Conservation (phyloP, 2,888 invertebrate species). For the Tetheella fluctuosa region DNA sequence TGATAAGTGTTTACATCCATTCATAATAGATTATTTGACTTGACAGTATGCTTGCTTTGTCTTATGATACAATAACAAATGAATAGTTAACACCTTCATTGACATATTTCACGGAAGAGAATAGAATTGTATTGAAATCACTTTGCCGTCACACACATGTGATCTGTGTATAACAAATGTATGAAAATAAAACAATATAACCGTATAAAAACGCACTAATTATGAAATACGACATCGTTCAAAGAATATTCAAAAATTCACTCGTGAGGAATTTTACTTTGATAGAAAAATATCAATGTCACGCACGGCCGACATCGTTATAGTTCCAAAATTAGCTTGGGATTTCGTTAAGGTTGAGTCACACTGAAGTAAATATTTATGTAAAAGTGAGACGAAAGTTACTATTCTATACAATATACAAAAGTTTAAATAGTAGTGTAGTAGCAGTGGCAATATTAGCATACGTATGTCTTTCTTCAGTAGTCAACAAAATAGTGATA, state of each 20-base stretch:
- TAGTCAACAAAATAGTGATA: slow-evolving; percentile 5
- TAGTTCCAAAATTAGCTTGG: not conserved
- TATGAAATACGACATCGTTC: no score
- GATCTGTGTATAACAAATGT: no score
- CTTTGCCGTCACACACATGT: no score
- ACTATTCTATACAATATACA: no score
- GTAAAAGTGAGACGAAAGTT: not conserved
- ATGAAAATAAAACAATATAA: no score
- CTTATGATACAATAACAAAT: not conserved
- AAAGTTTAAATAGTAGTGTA: no score
- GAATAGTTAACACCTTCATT: not conserved
- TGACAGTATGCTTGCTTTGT: not conserved
- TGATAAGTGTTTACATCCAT: not conserved
- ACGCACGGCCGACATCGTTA: not conserved
- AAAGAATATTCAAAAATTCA: not conserved
- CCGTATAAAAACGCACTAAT: not conserved
- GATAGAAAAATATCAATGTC: not conserved
- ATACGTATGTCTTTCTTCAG: not conserved
- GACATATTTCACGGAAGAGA: not conserved
- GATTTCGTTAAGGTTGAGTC: not conserved
- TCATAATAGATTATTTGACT: not conserved
- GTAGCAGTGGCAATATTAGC: not conserved
- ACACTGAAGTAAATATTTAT: not conserved
- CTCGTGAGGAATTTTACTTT: not conserved
- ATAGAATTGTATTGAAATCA: no score